Conservation (phyloP, 2,797 vertebrate genomes). For the Ibycter americanus region DNA sequence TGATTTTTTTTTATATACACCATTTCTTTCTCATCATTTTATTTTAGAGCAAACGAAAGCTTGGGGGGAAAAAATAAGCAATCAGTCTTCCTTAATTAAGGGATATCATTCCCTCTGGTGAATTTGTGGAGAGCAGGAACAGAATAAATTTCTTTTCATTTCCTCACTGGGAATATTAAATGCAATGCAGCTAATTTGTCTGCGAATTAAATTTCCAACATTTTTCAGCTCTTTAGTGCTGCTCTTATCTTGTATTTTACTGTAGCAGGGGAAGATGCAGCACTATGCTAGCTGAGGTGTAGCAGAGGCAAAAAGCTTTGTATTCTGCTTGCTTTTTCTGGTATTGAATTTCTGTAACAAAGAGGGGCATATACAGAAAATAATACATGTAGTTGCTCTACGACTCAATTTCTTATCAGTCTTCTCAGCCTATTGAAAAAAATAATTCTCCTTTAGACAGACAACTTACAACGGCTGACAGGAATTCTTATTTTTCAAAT, state of each 20-base stretch:
- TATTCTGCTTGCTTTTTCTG: background rate
- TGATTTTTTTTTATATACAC: background rate
- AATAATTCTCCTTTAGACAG: background rate
- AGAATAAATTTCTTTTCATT: slow-evolving; percentile 52
- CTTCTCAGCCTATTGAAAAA: background rate
- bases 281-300: background rate
- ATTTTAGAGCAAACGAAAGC: background rate
- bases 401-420: background rate
- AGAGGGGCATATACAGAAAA: background rate
- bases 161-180: slow-evolving; percentile 60
- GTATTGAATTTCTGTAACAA: background rate
- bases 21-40: slow-evolving; percentile 45
- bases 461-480: background rate
- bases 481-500: background rate
- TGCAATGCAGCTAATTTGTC: slow-evolving; percentile 31
- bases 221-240: slow-evolving; percentile 1
- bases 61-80: background rate
- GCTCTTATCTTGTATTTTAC: slow-evolving; percentile 20
- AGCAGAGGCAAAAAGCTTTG: background rate
- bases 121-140: slow-evolving; percentile 29
- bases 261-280: background rate
- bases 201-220: slow-evolving; percentile 18
- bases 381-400: background rate
- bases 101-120: slow-evolving; percentile 46
- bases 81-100: slow-evolving; percentile 63